Evolutionary conservation across 2,888 invertebrate species (phyloP).

Genomic region (Andrena bicolor): DNA sequence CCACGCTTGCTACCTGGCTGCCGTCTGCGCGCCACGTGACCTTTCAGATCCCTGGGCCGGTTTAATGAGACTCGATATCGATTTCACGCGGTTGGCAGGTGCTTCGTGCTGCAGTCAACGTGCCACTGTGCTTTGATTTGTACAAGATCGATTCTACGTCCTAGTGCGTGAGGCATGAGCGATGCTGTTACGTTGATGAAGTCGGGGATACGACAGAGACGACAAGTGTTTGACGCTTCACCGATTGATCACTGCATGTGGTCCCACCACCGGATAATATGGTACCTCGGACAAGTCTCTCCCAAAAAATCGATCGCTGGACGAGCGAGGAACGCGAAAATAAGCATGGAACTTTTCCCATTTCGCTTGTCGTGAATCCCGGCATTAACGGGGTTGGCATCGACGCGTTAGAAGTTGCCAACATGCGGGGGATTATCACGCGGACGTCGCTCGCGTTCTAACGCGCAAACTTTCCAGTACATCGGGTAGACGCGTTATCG

Average conservation of each 20-base stretch:
- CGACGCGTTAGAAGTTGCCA: background rate
- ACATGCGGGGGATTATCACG: background rate
- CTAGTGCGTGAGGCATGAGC: background rate
- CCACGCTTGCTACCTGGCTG: slow-evolving; percentile 21
- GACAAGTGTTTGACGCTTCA: background rate
- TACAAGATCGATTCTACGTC: background rate
- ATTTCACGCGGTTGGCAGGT: slow-evolving; percentile 30
- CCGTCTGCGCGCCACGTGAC: slow-evolving; percentile 15
- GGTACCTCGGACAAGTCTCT: background rate
- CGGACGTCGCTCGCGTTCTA: slow-evolving; percentile 23
- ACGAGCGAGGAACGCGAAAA: background rate
- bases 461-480: slow-evolving; percentile 45
- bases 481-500: slow-evolving; percentile 26
- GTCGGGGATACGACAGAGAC: background rate
- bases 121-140: background rate
- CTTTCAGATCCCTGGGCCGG: slow-evolving; percentile 19
- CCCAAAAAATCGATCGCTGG: background rate
- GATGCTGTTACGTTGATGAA: slow-evolving; percentile 26
- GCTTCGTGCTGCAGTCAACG: slow-evolving; percentile 3
- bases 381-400: slow-evolving; percentile 21
- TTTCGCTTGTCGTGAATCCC: slow-evolving; percentile 41
- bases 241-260: background rate
- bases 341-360: slow-evolving; percentile 47
- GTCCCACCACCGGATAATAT: background rate
- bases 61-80: slow-evolving; percentile 33